These are phyloP conservation scores for Hemiscyllium ocellatum DNA, from an alignment of 2,113 vertebrate genomes.

Conservation along the genomic window DNA sequence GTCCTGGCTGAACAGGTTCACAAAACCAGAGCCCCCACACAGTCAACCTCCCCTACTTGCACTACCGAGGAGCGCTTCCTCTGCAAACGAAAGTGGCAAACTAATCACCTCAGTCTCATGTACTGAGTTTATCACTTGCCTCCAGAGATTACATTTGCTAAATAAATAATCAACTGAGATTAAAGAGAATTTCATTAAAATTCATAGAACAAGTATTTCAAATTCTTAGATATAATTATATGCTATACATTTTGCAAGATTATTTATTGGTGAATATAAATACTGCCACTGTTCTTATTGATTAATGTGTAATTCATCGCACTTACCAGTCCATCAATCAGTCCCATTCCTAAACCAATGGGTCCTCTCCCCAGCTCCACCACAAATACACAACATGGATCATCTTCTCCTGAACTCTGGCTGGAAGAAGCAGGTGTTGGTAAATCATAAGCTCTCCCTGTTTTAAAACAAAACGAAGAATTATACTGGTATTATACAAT, in stretches of 20 bases:
- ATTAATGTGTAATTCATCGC: neutral
- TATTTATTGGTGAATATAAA: neutral
- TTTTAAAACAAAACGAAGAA: neutral
- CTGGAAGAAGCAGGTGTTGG: slow-evolving; percentile 66
- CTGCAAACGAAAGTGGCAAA: too few relatives aligned
- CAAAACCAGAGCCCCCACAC: too few relatives aligned
- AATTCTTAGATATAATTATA: neutral
- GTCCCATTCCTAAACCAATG: slow-evolving; percentile 87
- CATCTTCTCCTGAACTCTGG: slow-evolving; percentile 67
- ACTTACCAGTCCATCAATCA: slow-evolving; percentile 90
- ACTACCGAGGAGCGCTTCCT: too few relatives aligned
- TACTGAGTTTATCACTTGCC: too few relatives aligned
- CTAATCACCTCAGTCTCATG: too few relatives aligned
- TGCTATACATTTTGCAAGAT: neutral
- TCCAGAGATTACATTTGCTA: too few relatives aligned
- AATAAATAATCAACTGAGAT: neutral
- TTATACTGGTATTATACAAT: neutral
- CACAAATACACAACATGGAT: slow-evolving; percentile 80
- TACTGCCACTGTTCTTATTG: neutral
- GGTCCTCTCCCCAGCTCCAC: slow-evolving; percentile 91
- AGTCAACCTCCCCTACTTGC: too few relatives aligned
- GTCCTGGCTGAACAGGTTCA: too few relatives aligned
- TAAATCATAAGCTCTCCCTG: slow-evolving; percentile 53
- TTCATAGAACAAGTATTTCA: neutral
- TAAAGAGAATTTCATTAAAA: neutral